These are phyloP conservation scores for Odontocolon sp. DNA, from an alignment of 2,888 invertebrate genomes.

Conservation along the genomic window DNA sequence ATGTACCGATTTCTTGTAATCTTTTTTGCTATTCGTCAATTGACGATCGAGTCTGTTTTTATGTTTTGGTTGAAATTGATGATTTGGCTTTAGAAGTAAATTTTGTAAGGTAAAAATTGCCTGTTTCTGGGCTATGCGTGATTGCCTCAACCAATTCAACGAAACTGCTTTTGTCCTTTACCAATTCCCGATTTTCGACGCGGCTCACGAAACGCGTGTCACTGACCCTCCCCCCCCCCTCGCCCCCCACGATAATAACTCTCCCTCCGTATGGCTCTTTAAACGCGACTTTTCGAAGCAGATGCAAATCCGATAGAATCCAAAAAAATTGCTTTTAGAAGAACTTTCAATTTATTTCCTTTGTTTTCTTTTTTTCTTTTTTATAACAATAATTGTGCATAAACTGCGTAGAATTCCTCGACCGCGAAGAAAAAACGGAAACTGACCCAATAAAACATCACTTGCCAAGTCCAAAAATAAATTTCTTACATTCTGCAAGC, in stretches of 20 bases:
- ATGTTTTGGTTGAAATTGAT: no score
- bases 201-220: slow-evolving; percentile 12
- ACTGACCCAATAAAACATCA: background rate
- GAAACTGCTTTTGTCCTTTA: background rate
- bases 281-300: slow-evolving; percentile 41
- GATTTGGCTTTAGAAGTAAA: no score
- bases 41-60: no score
- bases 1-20: no score
- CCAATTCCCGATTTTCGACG: slow-evolving; percentile 17
- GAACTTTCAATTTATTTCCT: no score
- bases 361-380: no score
- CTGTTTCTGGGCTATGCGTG: slow-evolving; percentile 5
- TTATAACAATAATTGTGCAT: no score
- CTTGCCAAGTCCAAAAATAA: slow-evolving; percentile 23
- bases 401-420: no score
- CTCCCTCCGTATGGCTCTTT: slow-evolving; percentile 57
- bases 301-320: background rate
- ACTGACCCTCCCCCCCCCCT: background rate
- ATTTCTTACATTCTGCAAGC: background rate
- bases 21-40: no score
- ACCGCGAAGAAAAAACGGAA: no score
- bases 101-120: no score
- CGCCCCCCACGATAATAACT: slow-evolving; percentile 7
- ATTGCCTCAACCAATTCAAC: background rate
- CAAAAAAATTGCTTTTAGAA: no score